Evolutionary conservation across 2,888 invertebrate species (phyloP).

Genomic region (Trachelus tabidus): DNA sequence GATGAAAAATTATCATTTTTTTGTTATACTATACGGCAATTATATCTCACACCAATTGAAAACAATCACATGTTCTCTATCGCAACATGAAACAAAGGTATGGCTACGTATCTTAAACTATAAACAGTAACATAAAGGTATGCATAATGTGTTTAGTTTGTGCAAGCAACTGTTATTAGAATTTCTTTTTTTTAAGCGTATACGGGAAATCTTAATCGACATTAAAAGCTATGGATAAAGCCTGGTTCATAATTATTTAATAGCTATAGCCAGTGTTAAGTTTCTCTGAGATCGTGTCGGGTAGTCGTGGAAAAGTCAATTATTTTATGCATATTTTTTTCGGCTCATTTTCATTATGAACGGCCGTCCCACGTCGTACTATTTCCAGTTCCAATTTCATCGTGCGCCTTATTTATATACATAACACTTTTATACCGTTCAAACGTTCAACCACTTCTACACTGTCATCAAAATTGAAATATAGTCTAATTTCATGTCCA

Average conservation of each 20-base stretch:
- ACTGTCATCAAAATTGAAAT: conserved; percentile 39
- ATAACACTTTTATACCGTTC: conserved; percentile 36
- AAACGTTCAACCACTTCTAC: conserved; percentile 4
- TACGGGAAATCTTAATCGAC: neutral
- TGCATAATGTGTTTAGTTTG: conserved; percentile 34
- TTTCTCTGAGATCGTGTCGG: neutral
- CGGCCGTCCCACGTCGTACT: neutral
- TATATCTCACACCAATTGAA: neutral
- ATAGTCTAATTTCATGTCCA: conserved; percentile 41
- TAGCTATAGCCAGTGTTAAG: neutral
- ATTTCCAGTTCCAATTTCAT: conserved; percentile 43
- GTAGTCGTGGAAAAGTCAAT: neutral
- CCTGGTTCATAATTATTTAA: neutral
- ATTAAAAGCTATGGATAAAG: neutral
- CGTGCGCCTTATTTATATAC: conserved; percentile 44
- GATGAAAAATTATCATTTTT: neutral
- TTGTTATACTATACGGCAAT: neutral
- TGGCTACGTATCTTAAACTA: conserved; percentile 23
- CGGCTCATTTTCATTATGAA: neutral
- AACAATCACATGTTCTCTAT: conserved; percentile 11
- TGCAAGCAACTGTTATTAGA: conserved; percentile 37
- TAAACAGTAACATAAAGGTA: conserved; percentile 28
- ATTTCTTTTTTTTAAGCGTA: conserved; percentile 8
- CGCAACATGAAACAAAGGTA: conserved; percentile 16
- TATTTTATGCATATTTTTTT: neutral